A percentile compares a stretch with the other conserved stretches of the same genome.
Conservation (phyloP, 2,888 invertebrate genomes). For the Luffia ferchaultella region DNA sequence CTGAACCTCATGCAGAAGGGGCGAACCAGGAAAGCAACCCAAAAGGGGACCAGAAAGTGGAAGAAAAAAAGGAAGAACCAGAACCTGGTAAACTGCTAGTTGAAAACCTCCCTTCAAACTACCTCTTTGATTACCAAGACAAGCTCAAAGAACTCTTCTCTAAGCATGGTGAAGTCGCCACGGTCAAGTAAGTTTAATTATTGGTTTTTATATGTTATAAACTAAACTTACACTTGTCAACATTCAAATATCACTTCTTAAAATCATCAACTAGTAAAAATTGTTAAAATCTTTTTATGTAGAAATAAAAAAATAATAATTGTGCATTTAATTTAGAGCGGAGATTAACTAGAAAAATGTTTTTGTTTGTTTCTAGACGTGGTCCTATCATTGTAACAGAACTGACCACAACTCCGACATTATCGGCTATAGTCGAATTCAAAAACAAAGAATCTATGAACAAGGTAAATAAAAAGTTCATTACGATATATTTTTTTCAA, state of each 20-base stretch:
- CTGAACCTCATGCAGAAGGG: slow-evolving; percentile 22
- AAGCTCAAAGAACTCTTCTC: slow-evolving; percentile 59
- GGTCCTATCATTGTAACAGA: slow-evolving; percentile 66
- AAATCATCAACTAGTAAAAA: no score
- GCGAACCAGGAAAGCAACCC: slow-evolving; percentile 30
- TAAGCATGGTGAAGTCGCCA: slow-evolving; percentile 48
- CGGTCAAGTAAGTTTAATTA: slow-evolving; percentile 39
- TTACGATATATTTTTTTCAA: slow-evolving; percentile 40
- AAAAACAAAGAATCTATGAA: slow-evolving; percentile 66
- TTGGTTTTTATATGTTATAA: background rate
- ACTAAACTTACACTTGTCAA: slow-evolving; percentile 28
- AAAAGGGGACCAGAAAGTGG: background rate
- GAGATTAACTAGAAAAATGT: slow-evolving; percentile 51
- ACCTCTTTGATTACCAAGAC: slow-evolving; percentile 57
- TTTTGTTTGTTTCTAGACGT: slow-evolving; percentile 66
- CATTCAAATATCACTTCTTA: slow-evolving; percentile 54
- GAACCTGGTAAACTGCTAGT: slow-evolving; percentile 59
- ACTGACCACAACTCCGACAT: slow-evolving; percentile 66
- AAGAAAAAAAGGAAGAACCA: slow-evolving; percentile 40
- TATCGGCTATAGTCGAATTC: slow-evolving; percentile 66
- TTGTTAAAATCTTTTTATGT: no score
- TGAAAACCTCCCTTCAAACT: slow-evolving; percentile 54
- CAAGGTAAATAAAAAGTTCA: slow-evolving; percentile 61
- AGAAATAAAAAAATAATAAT: no score
- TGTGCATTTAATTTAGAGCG: no score